Base-by-base conservation (phyloP, 2,888 invertebrate genomes). In the Melinaea marsaeus region DNA sequence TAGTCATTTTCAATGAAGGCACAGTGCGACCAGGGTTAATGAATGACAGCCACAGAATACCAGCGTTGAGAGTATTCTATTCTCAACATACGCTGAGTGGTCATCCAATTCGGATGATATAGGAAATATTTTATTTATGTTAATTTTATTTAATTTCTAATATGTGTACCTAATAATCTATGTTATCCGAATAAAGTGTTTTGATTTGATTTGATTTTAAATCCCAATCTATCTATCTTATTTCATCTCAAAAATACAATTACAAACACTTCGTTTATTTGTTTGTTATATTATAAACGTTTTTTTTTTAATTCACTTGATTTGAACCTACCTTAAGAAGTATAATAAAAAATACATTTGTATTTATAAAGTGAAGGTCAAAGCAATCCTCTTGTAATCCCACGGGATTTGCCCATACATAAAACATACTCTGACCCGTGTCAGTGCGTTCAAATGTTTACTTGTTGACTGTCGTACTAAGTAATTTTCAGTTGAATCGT, bases 341-440 rank as follows among this genome's bases (percentile, higher is more conserved):
- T 32, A 32, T 51, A 32, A 51, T 51, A 51, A 51, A n/a, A 32
- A 51, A 32, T 51, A 51, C 32, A 51, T 51, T 51, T 22, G 32
- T 51, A 51, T 51, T 32, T 32, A 51, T 51, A 51, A 51, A 42
- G 42, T 42, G 42, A 9, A 51, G 51, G 51, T 51, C 51, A 51
- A 32, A 51, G 51, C 32, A 51, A 60, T 60, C 45, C 55, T 46
- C 55, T 60, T 60, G 55, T 54, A 60, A 35, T 55, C 60, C 55
- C 11, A 22, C 34, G 47, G 55, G 55, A 55, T 60, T 47, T 60
- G 11, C 13, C 37, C 35, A 60, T 60, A 47, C 55, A 61, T 66
- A 58, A 63, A 59, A 66, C 61, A 59, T 63, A 42, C 56, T 57
- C 57, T 57, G 54, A 32, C 60, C 55, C 32, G 47, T 55, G 54